Evolutionary conservation across 2,888 invertebrate species (phyloP), one percentile per base, ranked within the genome.

Genomic region (Rapana venosa): DNA sequence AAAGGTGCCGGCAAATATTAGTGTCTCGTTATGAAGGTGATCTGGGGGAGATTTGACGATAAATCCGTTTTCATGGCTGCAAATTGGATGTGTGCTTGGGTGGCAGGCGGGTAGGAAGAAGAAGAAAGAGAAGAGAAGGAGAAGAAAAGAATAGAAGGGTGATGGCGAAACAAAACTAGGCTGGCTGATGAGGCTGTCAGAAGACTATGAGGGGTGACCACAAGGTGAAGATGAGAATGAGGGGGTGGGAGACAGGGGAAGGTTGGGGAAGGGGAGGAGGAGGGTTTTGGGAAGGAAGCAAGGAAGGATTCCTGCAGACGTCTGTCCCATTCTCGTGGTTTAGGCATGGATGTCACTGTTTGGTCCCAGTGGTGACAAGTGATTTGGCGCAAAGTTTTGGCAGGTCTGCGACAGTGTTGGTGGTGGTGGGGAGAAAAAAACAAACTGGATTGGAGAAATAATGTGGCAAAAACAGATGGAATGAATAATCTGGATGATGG

Each of bases 21-120:
- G 79, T 79, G 79, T 79, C 79, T 79, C 79, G 35, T 79, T 79
- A 79, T 79, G 79, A 79, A 79, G 79, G 79, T 79, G 35, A 79
- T 79, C 32, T 22, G 79, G 79, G 77, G 32, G 79, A 79, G 79
- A 79, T 79, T 79, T 79, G 79, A 32, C 79, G 79, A 79, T 79
- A 17, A 79, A 79, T 79, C 79, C 79, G 79, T 79, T 79, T 79
- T 79, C 79, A 79, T 22, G 79, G 26, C 79, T 11, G 79, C 79
- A 79, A 79, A 79, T 79, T 79, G 79, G 79, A 79, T 79, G 35
- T 79, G 79, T 79, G 35, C 74, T 61, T 74, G 79, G 15, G 79
- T 66, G 6, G 6, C 17, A 0, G 66, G 0, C 2, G 66, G 66
- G 6, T 0, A 66, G 15, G 66, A 22, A 22, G 66, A 66, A 22